Evolutionary conservation across 2,888 invertebrate species (phyloP).

Genomic region (Aplocera efformata): DNA sequence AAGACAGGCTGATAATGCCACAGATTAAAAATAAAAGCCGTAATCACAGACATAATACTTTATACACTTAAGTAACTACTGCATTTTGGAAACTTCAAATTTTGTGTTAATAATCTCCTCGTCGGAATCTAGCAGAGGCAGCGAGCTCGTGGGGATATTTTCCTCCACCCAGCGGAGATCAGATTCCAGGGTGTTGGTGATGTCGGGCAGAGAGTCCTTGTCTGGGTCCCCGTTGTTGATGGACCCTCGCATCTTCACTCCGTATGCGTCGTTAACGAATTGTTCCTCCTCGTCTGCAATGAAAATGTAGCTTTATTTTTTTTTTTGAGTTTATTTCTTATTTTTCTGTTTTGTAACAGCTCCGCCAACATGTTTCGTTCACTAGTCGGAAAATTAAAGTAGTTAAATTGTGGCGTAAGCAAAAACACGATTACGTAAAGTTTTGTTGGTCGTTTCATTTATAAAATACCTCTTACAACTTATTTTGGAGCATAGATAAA

Average conservation of each 20-base stretch:
- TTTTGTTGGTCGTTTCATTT: too few species aligned
- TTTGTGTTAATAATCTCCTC: conserved; percentile 92
- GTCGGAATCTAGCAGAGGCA: conserved; percentile 84
- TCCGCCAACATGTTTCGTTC: too few species aligned
- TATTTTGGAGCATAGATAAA: too few species aligned
- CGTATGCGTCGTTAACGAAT: conserved; percentile 92
- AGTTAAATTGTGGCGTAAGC: too few species aligned
- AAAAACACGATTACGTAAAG: too few species aligned
- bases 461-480: too few species aligned
- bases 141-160: conserved; percentile 91
- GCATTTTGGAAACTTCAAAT: conserved; percentile 94
- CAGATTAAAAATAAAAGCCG: not conserved
- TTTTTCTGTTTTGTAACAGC: too few species aligned
- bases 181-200: conserved; percentile 58
- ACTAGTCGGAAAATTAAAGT: too few species aligned
- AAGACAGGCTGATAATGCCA: too few species aligned
- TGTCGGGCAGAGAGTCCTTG: conserved; percentile 36
- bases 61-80: conserved; percentile 73
- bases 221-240: conserved; percentile 45
- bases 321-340: too few species aligned
- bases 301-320: too few species aligned
- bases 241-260: conserved; percentile 86
- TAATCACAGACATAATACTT: conserved; percentile 15
- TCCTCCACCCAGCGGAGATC: conserved; percentile 93
- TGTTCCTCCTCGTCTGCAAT: conserved; percentile 88